Conservation (phyloP, 2,797 vertebrate species). For the Catostomus latipinnis region DNA sequence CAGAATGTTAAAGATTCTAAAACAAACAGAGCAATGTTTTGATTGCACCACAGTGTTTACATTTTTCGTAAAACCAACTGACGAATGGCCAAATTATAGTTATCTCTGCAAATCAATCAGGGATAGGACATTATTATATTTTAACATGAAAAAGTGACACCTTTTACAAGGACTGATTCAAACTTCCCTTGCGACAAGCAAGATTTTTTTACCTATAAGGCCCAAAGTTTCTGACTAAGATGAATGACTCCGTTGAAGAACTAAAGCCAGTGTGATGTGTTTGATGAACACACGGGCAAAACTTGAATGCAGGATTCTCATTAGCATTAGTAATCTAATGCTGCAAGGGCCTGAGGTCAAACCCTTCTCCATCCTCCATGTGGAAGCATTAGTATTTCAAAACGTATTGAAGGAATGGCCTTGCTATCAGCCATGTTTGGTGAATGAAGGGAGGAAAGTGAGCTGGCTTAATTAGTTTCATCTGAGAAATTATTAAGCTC, state of each 20-base stretch:
- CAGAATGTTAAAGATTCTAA: too few species aligned
- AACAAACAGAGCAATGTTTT: too few species aligned
- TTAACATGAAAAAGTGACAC: too few species aligned
- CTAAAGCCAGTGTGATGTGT: slow-evolving; percentile 53
- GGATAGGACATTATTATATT: too few species aligned
- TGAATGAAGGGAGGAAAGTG: slow-evolving; percentile 67
- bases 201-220: background rate
- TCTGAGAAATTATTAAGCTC: slow-evolving; percentile 83
- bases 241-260: slow-evolving; percentile 55
- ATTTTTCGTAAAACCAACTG: too few species aligned
- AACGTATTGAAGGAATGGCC: slow-evolving; percentile 46
- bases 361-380: slow-evolving; percentile 41
- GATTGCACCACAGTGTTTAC: too few species aligned
- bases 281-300: slow-evolving; percentile 65
- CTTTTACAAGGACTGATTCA: too few species aligned
- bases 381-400: slow-evolving; percentile 23
- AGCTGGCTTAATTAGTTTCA: slow-evolving; percentile 83
- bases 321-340: slow-evolving; percentile 54
- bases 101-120: too few species aligned
- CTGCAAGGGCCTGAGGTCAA: slow-evolving; percentile 54
- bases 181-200: too few species aligned
- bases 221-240: slow-evolving; percentile 56
- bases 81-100: too few species aligned
- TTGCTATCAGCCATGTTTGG: slow-evolving; percentile 42
- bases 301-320: slow-evolving; percentile 60